Base-by-base conservation (phyloP, 1,140 invertebrate genomes). In the Eumaeus atala region DNA sequence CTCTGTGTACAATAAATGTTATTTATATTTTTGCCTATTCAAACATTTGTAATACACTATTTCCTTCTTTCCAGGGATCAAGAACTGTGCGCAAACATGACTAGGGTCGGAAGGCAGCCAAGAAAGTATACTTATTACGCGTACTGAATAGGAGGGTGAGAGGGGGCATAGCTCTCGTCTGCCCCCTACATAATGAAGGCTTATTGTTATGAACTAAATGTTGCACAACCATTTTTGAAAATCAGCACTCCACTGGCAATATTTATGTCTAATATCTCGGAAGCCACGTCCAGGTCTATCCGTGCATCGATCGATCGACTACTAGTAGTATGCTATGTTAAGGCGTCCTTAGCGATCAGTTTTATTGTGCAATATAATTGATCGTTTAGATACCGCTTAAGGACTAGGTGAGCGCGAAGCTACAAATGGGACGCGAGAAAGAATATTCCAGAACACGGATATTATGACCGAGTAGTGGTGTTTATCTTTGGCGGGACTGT, bases 41-140 rank as follows among this genome's bases (percentile, higher is more conserved):
- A 1, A 40, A 8, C 3, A 18, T 51, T 28, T 50, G 2, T n/a
- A 6, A 28, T 28, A 28, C 21, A 3, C 2, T 3, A 3, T 28
- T 14, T 2, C 59, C 55, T 58, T 54, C 48, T 56, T 84, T 76
- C 4, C 76, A 87, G 90, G 49, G 90, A 91, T 74, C 90, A 90
- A 61, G 88, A 90, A 50, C 75, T 91, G 0, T 91, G 90, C 67
- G 76, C 88, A 48, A 91, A 91, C 60, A 91, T 91, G 70, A 90
- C 89, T n/a, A 72, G 51, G 51, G 47, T 80, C 1, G 77, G 70
- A 0, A 53, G 78, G 8, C 69, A 84, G 38, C 47, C 54, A 33
- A 69, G 59, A 14, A 73, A 66, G 51, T 72, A 67, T 18, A 59
- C 57, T 11, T 69, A 72, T 34, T 71, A 69, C 44, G 58, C 70